Evolutionary conservation across 2,888 invertebrate genomes (phyloP), one percentile per base, ranked within the genome.

Genomic region (Cephalotes varians): DNA sequence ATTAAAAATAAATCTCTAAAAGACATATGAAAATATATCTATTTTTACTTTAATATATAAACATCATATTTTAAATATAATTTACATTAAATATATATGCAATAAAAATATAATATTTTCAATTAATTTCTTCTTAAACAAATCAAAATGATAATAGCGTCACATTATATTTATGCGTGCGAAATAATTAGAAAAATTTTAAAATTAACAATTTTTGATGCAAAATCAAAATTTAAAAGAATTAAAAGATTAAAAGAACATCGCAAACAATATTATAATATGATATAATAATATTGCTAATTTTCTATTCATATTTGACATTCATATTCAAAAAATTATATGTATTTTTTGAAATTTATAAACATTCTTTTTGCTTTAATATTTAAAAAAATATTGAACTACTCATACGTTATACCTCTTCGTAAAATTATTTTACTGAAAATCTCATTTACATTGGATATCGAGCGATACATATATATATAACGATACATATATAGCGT

Each of bases 371-470:
- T 54, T 71, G 5, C 54, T 71, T 18, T 5, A 21, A 9, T 51
- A 54, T 54, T 40, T 0, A 1, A 56, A 28, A 40, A 1, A 51
- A 40, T 54, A 18, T 44, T 34, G 7, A 47, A 34, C 9, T 74
- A 28, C 10, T 25, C 31, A 9, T 18, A 18, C 18, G 18, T 37
- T 25, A 25, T 12, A 25, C 1, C 9, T 37, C 34, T 76, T 49
- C 12, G 49, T 37, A n/a, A 49, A 67, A 51, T 74, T 74, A 64
- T 74, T 74, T 49, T 25, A 74, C 34, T 25, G 37, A 37, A 40
- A 64, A 31, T 31, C 44, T 60, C 21, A 44, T 73, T 73, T 31
- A 62, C 15, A 44, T 21, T 51, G 69, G n/a, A 37, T 76, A 67
- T 67, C 74, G 37, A 67, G 18, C 28, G 49, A 34, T n/a, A n/a